Evolutionary conservation across 2,797 vertebrate species (phyloP).

Genomic region (Loriculus beryllinus): DNA sequence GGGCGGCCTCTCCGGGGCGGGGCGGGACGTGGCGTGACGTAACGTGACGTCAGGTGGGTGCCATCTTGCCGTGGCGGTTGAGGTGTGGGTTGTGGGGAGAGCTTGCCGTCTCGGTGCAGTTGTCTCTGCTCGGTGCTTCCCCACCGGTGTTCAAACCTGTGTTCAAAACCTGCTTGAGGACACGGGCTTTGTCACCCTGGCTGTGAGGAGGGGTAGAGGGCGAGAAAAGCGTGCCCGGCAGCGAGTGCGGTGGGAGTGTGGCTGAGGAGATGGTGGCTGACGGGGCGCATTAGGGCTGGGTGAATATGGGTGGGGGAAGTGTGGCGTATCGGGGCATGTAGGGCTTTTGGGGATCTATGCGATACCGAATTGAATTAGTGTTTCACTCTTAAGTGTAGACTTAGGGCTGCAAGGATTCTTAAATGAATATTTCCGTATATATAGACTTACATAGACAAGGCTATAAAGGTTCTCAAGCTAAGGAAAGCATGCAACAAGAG

Average conservation of each 20-base stretch:
- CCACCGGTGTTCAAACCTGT: no score
- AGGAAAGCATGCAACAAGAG: not conserved
- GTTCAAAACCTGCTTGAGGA: no score
- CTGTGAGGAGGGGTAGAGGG: not conserved
- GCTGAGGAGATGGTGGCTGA: not conserved
- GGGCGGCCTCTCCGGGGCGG: not conserved
- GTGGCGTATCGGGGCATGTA: not conserved
- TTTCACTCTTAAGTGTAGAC: not conserved
- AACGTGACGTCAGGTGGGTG: not conserved
- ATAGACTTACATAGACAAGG: not conserved
- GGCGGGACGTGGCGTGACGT: no score
- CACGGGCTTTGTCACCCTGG: not conserved
- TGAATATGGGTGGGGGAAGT: not conserved
- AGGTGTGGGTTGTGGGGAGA: fast-evolving
- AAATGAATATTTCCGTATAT: not conserved
- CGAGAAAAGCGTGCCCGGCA: not conserved
- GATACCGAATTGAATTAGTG: not conserved
- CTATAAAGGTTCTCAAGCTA: not conserved
- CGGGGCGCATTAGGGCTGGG: not conserved
- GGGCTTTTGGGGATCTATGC: not conserved
- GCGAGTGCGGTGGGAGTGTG: not conserved
- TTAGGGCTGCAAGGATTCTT: not conserved
- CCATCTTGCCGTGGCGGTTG: not conserved
- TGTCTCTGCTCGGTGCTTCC: fast-evolving
- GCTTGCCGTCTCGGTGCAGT: no score